Evolutionary conservation across 2,797 vertebrate species (phyloP), one percentile per base, ranked within the genome.

Genomic region (Emydoidea blandingii): DNA sequence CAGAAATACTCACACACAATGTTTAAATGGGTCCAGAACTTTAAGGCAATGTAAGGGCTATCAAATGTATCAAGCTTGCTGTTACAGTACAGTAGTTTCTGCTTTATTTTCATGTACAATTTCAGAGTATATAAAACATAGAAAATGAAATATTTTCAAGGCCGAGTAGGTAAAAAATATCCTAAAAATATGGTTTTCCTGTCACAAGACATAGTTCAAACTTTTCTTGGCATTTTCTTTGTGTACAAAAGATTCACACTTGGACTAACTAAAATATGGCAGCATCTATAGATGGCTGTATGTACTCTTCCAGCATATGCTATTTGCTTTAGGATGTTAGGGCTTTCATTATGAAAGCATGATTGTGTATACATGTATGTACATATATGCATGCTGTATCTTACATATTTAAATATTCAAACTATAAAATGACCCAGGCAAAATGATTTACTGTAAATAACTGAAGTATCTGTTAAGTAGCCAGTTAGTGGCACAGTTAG

Each of bases 81-180:
- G 81, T 79, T 93, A 94, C 27, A 81, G 87, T 79, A 79, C n/a
- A 94, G 95, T 34, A 92, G 94, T 89, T 96, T 95, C 86, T 94
- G 93, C 86, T 98, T 98, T 98, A 97, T 98, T 98, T 97, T 96
- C 94, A 96, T 52, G 88, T 96, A 97, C 96, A 98, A 62, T 94
- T 94, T 91, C 95, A 97, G 92, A 96, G 95, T 95, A 97, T 96
- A 97, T 92, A 98, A 87, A 98, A 90, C 92, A 97, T 88, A 97
- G 83, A 95, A 97, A 98, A 97, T 34, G 7, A 59, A 93, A 89
- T 93, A 94, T 93, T 95, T 92, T 87, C 92, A 97, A 97, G 94
- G 90, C 81, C 95, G 83, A 89, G 89, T 80, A 92, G 81, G 88
- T 94, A 97, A 80, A 95, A 68, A 96, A 65, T 94, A 89, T 12